These are phyloP conservation scores for Drosophila nikananu DNA, from an alignment of 1,140 invertebrate genomes.

Conservation along the genomic window DNA sequence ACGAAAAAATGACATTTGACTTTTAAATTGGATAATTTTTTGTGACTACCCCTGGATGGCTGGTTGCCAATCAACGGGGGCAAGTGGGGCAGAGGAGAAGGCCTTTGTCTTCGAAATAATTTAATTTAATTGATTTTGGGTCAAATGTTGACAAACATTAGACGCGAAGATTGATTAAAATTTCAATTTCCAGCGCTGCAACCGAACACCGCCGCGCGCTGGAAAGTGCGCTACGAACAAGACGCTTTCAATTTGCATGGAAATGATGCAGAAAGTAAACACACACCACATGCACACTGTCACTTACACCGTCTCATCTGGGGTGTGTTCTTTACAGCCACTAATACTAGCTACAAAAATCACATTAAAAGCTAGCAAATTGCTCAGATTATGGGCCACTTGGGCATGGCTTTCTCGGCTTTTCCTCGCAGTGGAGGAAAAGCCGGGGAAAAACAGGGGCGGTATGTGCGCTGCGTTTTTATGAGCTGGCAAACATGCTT, in stretches of 20 bases:
- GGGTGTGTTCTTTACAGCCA: conserved; percentile 65
- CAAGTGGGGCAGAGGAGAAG: not conserved
- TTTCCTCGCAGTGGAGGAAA: conserved; percentile 11
- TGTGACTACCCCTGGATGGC: conserved; percentile 14
- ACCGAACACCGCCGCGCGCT: not conserved
- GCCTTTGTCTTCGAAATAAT: conserved; percentile 31
- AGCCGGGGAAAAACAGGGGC: not conserved
- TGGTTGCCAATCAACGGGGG: conserved; percentile 58
- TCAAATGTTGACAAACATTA: conserved; percentile 37
- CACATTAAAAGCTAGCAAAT: conserved; percentile 80
- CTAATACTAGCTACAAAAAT: conserved; percentile 81
- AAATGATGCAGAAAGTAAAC: conserved; percentile 61
- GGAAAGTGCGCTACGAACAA: conserved; percentile 16
- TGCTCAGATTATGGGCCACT: conserved; percentile 79
- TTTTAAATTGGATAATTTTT: conserved; percentile 84
- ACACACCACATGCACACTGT: conserved; percentile 11
- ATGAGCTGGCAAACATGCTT: conserved; percentile 52
- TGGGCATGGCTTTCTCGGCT: conserved; percentile 50
- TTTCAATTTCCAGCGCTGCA: conserved; percentile 15
- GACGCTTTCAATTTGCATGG: conserved; percentile 66
- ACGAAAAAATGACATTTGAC: conserved; percentile 79
- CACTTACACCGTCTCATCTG: conserved; percentile 12
- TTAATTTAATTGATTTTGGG: conserved; percentile 59
- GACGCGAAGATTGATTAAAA: conserved; percentile 30
- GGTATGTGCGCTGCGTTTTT: conserved; percentile 37